A percentile compares a stretch with the other conserved stretches of the same genome.
Evolutionary conservation across 2,797 vertebrate genomes (phyloP).

Genomic region (Chloroceryle amazona): DNA sequence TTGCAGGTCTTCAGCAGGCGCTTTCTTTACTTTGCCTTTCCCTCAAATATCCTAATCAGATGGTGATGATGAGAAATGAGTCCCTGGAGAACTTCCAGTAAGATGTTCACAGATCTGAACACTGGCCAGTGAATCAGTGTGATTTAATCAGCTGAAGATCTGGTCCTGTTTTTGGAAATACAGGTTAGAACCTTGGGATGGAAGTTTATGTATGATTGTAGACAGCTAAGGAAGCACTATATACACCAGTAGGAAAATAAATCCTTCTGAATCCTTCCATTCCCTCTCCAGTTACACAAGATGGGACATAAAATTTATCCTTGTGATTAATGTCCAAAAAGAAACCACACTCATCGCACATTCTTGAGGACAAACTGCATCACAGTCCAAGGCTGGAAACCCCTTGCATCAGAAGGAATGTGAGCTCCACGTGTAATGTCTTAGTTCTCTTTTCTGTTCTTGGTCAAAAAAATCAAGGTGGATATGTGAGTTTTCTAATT

Average conservation of each 20-base stretch:
- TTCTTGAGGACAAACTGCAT: not conserved
- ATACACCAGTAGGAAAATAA: not conserved
- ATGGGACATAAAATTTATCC: not conserved
- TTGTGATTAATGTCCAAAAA: not conserved
- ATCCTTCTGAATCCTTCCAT: not conserved
- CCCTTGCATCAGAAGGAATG: not conserved
- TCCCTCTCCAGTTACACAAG: not conserved
- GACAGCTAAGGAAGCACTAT: not conserved
- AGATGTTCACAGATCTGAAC: not conserved
- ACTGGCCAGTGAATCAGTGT: not conserved
- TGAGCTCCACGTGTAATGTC: not conserved
- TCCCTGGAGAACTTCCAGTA: not conserved
- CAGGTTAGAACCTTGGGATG: not conserved
- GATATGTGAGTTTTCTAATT: not conserved
- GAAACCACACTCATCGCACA: not conserved
- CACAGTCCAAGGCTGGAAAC: not conserved
- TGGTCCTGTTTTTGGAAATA: not conserved
- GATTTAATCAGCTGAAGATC: not conserved
- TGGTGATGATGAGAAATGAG: not conserved
- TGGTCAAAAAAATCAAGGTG: not conserved
- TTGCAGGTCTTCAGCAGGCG: not conserved
- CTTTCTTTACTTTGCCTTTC: not conserved
- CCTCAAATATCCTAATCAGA: not conserved
- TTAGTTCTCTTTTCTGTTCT: not conserved
- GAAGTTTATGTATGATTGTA: not conserved